Evolutionary conservation across 1,140 invertebrate genomes (phyloP).

Genomic region (Ectropis grisescens): DNA sequence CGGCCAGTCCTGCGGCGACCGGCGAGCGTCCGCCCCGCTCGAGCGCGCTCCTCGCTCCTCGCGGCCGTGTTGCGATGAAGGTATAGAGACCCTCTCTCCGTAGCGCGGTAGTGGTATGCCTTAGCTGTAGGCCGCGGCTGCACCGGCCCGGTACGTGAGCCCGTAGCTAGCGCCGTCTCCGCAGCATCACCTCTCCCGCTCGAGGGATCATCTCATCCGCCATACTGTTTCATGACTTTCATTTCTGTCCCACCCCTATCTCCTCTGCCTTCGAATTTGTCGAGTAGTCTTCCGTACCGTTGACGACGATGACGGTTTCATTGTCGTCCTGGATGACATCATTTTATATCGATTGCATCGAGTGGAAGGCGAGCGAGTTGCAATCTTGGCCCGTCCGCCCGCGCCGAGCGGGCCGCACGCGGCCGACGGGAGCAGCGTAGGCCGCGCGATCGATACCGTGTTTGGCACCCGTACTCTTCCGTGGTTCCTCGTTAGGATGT

Average conservation of each 20-base stretch:
- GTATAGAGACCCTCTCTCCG: constrained; percentile 35
- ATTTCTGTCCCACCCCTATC: no score
- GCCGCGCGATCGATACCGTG: no score
- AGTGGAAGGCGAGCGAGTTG: no score
- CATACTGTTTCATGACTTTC: no score
- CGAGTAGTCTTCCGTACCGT: not conserved
- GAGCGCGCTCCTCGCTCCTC: constrained; percentile 7
- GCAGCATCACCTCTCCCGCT: constrained; percentile 4
- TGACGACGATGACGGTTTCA: not conserved
- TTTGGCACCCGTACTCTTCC: no score
- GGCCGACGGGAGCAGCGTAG: no score
- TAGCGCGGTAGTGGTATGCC: constrained; percentile 50
- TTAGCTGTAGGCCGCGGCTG: constrained; percentile 42
- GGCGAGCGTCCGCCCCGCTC: constrained; percentile 11
- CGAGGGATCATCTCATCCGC: not conserved
- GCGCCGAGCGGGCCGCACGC: no score
- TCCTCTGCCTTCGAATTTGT: not conserved
- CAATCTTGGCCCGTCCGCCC: no score
- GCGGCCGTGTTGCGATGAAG: constrained; percentile 55
- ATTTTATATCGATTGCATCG: not conserved
- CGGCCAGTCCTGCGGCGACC: constrained; percentile 10
- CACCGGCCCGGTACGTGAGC: constrained; percentile 41
- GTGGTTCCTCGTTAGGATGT: no score
- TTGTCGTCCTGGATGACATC: not conserved
- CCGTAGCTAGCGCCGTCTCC: constrained; percentile 22